Conservation (phyloP, 2,888 invertebrate genomes). For the Tuta absoluta region DNA sequence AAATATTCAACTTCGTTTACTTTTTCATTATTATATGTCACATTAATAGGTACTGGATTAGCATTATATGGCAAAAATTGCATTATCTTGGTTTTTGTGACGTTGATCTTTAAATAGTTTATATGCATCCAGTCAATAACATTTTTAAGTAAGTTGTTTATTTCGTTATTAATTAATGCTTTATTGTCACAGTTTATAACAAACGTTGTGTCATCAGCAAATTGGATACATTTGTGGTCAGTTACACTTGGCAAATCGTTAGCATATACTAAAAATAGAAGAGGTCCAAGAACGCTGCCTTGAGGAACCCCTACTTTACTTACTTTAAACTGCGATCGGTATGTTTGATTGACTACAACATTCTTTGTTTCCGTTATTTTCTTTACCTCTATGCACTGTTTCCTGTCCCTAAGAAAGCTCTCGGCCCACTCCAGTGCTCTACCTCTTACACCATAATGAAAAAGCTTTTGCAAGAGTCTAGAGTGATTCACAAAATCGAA, state of each 20-base stretch:
- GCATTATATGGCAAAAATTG: constrained; percentile 10
- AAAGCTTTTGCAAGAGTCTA: constrained; percentile 16
- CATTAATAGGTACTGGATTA: neutral
- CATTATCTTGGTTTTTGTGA: constrained; percentile 10
- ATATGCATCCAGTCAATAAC: neutral
- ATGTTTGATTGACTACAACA: neutral
- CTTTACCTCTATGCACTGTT: constrained; percentile 22
- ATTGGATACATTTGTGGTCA: neutral
- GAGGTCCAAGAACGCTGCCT: neutral
- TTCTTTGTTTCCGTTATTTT: neutral
- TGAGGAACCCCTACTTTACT: neutral
- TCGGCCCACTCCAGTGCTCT: constrained; percentile 24
- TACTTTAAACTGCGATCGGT: neutral
- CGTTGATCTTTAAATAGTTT: neutral
- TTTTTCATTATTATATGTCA: neutral
- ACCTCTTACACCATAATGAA: constrained; percentile 25
- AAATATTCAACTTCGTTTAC: neutral
- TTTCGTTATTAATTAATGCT: neutral
- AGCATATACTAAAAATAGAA: neutral
- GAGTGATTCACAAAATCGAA: constrained; percentile 26
- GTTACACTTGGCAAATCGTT: neutral
- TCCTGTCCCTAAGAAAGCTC: constrained; percentile 12
- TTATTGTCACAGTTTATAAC: neutral
- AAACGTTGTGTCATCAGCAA: constrained; percentile 8
- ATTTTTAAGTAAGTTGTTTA: neutral